These are phyloP conservation scores for Nyctereutes procyonoides DNA, from an alignment of 2,113 vertebrate species.

Conservation along the genomic window DNA sequence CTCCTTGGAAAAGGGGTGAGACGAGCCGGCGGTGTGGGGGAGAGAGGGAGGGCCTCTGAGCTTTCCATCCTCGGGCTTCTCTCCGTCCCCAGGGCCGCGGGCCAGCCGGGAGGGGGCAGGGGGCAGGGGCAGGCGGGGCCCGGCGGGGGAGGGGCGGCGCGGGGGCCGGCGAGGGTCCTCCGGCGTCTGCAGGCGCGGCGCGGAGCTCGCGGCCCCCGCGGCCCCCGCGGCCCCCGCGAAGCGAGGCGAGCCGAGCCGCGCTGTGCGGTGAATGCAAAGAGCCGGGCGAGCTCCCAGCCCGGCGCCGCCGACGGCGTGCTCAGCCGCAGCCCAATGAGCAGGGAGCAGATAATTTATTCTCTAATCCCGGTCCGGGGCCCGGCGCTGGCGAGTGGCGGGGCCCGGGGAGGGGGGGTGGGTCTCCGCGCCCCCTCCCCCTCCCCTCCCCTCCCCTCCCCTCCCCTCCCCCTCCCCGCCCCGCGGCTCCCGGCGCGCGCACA, in stretches of 20 bases:
- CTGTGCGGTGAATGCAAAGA: conserved; percentile 83
- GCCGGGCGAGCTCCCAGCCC: conserved; percentile 68
- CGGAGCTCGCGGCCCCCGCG: conserved; percentile 54
- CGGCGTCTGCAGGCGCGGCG: conserved; percentile 69
- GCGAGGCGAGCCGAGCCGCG: conserved; percentile 62
- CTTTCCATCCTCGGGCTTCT: not conserved
- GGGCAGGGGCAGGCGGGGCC: not conserved
- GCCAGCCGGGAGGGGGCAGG: not conserved
- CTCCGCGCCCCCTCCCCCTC: conserved; percentile 42
- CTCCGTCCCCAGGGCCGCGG: not conserved
- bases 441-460: conserved; percentile 18
- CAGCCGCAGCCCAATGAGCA: conserved; percentile 78
- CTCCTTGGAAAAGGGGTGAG: not conserved
- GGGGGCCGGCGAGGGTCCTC: conserved; percentile 33
- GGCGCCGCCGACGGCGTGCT: conserved; percentile 76
- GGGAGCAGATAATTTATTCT: conserved; percentile 80
- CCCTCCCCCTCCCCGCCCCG: conserved; percentile 53
- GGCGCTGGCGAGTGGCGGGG: conserved; percentile 64
- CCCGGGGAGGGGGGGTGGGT: conserved; percentile 54
- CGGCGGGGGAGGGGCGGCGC: not conserved
- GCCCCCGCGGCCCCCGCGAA: too few species aligned
- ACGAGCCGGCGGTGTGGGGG: not conserved
- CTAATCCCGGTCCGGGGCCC: conserved; percentile 76
- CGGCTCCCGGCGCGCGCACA: conserved; percentile 68
- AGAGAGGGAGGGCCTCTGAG: not conserved